Evolutionary conservation across 2,888 invertebrate species (phyloP).

Genomic region (Polydesmus complanatus): DNA sequence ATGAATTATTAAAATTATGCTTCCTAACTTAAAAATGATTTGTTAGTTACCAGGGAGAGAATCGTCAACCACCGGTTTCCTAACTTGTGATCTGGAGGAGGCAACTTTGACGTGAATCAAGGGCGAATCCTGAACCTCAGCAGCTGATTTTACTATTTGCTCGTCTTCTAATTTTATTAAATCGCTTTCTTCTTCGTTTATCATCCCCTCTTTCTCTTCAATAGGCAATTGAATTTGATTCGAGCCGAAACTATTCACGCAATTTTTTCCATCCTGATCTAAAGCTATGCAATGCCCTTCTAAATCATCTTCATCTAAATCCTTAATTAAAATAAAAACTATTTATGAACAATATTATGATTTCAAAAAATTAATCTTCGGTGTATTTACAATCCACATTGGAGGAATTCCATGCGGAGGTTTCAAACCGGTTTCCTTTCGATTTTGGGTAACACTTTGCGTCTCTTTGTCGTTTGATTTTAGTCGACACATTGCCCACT

Average conservation of each 20-base stretch:
- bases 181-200: neutral
- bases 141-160: neutral
- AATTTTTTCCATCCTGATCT: neutral
- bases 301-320: neutral
- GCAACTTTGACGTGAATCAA: neutral
- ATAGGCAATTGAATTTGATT: neutral
- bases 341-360: neutral
- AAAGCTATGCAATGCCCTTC: neutral
- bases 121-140: neutral
- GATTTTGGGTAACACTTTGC: neutral
- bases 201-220: neutral
- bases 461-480: neutral
- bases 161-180: neutral
- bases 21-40: too few relatives aligned
- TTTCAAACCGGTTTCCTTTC: neutral
- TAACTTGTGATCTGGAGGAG: neutral
- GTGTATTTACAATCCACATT: slow-evolving; percentile 8
- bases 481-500: slow-evolving; percentile 4
- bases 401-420: neutral
- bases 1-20: neutral
- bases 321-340: neutral
- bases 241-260: neutral
- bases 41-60: neutral
- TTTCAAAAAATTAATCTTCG: neutral
- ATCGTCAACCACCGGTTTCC: neutral